Conservation (phyloP, 2,888 invertebrate species). For the Andrena hattorfiana region DNA sequence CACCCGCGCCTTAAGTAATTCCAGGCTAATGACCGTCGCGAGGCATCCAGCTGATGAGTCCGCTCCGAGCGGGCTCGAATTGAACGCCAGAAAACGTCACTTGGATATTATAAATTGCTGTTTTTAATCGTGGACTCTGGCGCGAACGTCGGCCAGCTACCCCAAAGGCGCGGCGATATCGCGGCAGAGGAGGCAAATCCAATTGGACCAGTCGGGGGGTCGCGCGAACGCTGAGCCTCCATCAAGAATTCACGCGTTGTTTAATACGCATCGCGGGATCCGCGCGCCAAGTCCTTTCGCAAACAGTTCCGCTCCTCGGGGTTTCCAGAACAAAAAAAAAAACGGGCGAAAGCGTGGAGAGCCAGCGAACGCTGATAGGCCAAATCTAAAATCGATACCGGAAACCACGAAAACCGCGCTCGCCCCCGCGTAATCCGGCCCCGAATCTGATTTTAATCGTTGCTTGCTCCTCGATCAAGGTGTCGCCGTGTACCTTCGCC, state of each 20-base stretch:
- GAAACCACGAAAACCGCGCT: background rate
- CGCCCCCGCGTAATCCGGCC: background rate
- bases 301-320: background rate
- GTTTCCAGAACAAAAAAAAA: background rate
- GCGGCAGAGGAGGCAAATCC: constrained; percentile 2
- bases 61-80: constrained; percentile 36
- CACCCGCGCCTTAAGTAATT: constrained; percentile 40
- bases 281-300: background rate
- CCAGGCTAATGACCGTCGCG: constrained; percentile 38
- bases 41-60: constrained; percentile 28
- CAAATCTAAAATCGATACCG: constrained; percentile 28
- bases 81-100: background rate
- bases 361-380: background rate
- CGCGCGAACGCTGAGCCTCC: background rate
- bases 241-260: constrained; percentile 8
- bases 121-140: constrained; percentile 20
- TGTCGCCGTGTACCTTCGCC: background rate
- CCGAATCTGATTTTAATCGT: constrained; percentile 41
- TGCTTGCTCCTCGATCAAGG: background rate
- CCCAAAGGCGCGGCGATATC: background rate
- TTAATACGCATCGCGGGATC: background rate
- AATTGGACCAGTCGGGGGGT: background rate
- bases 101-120: constrained; percentile 46
- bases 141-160: constrained; percentile 39
- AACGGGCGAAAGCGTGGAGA: background rate